Conservation (phyloP, 2,888 invertebrate genomes). For the Candidula unifasciata region DNA sequence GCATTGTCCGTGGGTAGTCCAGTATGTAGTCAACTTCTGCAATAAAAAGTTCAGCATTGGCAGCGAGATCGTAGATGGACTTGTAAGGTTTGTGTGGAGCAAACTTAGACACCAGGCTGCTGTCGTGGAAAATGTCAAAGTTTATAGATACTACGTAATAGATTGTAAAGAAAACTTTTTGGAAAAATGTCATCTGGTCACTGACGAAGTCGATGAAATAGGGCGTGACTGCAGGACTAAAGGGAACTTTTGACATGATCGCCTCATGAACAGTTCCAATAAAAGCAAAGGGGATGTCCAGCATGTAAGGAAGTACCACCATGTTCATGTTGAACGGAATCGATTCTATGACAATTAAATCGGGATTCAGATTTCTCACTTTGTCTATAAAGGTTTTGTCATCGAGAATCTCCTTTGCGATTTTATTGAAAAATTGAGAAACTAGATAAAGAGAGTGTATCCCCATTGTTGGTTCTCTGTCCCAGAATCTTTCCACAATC, state of each 20-base stretch:
- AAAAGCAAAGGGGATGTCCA: no score
- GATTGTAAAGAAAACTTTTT: slow-evolving; percentile 44
- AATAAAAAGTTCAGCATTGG: slow-evolving; percentile 49
- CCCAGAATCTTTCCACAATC: slow-evolving; percentile 16
- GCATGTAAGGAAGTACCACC: no score
- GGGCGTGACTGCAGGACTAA: slow-evolving; percentile 41
- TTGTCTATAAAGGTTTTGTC: slow-evolving; percentile 41
- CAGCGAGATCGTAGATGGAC: slow-evolving; percentile 49
- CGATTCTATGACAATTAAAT: slow-evolving; percentile 52
- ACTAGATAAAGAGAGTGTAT: neutral
- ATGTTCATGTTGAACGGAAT: no score
- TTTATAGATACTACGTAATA: slow-evolving; percentile 2
- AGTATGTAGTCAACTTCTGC: no score
- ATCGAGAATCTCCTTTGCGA: neutral
- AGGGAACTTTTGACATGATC: no score
- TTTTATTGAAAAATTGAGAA: neutral
- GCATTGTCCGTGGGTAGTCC: no score
- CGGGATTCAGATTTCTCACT: slow-evolving; percentile 43
- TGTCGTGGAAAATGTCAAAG: slow-evolving; percentile 48
- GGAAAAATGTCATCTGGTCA: slow-evolving; percentile 50
- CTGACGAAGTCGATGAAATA: slow-evolving; percentile 18
- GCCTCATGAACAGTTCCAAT: no score
- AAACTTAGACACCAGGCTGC: slow-evolving; percentile 52
- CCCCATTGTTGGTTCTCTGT: no score
- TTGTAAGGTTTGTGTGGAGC: no score